Base-by-base conservation (phyloP, 2,888 invertebrate species). In the Graphium colonna region DNA sequence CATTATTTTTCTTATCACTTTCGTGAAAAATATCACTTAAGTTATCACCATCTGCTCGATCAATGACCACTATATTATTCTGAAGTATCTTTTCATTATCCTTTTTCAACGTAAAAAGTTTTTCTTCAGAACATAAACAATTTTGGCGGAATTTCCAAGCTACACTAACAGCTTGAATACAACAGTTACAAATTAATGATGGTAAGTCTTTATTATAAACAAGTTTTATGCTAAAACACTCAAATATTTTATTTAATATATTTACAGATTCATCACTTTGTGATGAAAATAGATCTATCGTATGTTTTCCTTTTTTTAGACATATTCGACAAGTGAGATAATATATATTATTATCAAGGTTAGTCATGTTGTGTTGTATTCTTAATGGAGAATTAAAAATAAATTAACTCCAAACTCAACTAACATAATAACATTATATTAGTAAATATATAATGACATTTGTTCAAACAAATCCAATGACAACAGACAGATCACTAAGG, bases 161-260 rank as follows among this genome's bases (percentile, higher is more conserved):
- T 10, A 59, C 63, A 36, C 76, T 67, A 52, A 88, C 60, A 59
- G 85, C 82, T 39, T 67, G 47, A 17, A 75, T 43, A 60, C 88
- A 89, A 26, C 61, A 52, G 3, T 58, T 59, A 59, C 88, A 89
- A 56, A 89, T 79, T 18, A 52, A 56, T 53, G 58, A 67, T 0
- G 86, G 83, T 36, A 80, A 70, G 55, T 64, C 56, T 21, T 68
- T 71, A 36, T 77, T 72, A 16, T 60, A 57, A 4, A 52, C 55
- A 41, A 88, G 51, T 52, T 60, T 67, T 51, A 87, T 63, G 66
- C 78, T 75, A 62, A 86, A 85, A 69, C 85, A 87, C 45, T 61
- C 42, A 58, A 65, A 67, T 40, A 89, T 71, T 60, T 69, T 84
- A 12, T 74, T 62, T 38, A 76, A 54, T 51, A 84, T 67, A 15